phyloP scores from a whole-genome alignment of 2,113 vertebrate genomes.

The Cyprinodon brontotheroides region DNA sequence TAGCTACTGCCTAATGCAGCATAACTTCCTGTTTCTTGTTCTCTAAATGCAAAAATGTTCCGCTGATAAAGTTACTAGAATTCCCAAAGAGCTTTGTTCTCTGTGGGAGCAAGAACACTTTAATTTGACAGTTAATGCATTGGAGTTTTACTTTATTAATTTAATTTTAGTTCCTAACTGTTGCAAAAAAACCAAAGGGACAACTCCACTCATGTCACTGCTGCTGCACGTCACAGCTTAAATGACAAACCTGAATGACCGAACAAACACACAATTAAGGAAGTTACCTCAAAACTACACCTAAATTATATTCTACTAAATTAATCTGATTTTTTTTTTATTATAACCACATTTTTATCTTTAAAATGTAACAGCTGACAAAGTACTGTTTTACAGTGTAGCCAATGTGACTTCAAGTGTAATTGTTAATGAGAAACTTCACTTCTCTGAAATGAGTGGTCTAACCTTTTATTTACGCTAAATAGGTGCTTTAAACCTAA shows the following conservation, averaged over 20 bases:
- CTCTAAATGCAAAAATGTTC: neutral
- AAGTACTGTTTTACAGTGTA: neutral
- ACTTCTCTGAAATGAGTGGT: neutral
- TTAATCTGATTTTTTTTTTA: neutral
- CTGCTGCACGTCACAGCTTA: too few species aligned
- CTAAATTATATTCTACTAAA: neutral
- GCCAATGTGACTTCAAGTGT: neutral
- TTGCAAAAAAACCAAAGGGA: too few species aligned
- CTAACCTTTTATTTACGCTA: neutral
- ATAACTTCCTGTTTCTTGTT: neutral
- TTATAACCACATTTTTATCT: neutral
- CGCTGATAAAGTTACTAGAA: neutral
- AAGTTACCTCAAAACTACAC: neutral
- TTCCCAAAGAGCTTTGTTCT: neutral
- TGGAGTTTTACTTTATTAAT: neutral
- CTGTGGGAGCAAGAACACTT: neutral
- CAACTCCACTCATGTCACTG: too few species aligned
- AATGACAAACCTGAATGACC: too few species aligned
- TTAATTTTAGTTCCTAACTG: neutral
- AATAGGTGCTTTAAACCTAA: neutral
- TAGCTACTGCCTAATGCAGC: neutral
- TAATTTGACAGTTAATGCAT: neutral
- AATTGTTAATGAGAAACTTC: neutral
- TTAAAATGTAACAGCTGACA: neutral
- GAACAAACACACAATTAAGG: neutral